Evolutionary conservation across 1,140 invertebrate species (phyloP).

Genomic region (Carposina sasakii): DNA sequence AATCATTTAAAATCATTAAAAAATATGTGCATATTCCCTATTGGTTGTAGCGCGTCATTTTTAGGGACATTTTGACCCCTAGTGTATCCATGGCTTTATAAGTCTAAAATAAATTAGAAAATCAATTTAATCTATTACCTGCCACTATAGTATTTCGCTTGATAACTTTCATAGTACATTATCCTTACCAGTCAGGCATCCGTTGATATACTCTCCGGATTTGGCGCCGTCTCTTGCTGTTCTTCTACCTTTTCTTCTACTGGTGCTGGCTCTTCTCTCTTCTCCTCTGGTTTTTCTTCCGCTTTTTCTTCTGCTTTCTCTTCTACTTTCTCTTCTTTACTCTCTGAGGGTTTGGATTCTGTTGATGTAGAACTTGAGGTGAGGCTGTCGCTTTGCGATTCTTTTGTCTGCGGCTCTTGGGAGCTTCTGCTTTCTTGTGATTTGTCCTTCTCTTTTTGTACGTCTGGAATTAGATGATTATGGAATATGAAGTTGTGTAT

Average conservation of each 20-base stretch:
- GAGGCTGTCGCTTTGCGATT: conserved; percentile 56
- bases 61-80: too few species aligned
- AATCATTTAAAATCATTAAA: too few species aligned
- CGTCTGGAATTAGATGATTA: too few species aligned
- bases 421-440: conserved; percentile 43
- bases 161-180: conserved; percentile 35
- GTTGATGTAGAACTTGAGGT: conserved; percentile 61
- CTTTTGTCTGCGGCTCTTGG: conserved; percentile 58
- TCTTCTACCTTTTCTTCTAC: neutral
- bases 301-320: conserved; percentile 17
- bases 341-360: conserved; percentile 48
- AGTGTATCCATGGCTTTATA: too few species aligned
- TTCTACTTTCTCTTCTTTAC: conserved; percentile 26
- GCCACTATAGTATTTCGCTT: conserved; percentile 31
- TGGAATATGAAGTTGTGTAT: too few species aligned
- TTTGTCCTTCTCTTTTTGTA: too few species aligned
- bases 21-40: too few species aligned
- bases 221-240: conserved; percentile 5
- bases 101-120: too few species aligned
- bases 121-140: conserved; percentile 24
- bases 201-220: conserved; percentile 33
- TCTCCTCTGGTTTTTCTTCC: conserved; percentile 12
- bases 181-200: conserved; percentile 58
- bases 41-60: too few species aligned
- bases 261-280: neutral